Percentiles rank a stretch among this genome's conserved stretches.
Conservation (phyloP, 2,113 vertebrate species). For the Ictalurus punctatus region DNA sequence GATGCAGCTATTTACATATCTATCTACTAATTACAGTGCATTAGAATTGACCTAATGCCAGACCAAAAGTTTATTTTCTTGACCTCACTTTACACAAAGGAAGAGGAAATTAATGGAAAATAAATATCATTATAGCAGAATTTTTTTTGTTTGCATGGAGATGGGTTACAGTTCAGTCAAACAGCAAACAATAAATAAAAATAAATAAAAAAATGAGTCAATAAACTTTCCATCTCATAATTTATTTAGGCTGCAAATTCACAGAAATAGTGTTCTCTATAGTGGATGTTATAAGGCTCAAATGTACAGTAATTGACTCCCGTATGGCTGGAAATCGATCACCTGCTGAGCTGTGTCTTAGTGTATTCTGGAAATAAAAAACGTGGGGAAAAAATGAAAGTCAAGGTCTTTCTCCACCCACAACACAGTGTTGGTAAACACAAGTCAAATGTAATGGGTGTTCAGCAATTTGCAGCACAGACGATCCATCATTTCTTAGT, state of each 20-base stretch:
- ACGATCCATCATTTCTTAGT: slow-evolving; percentile 5
- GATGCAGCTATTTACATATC: not conserved
- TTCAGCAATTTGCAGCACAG: not conserved
- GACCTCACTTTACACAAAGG: slow-evolving; percentile 60
- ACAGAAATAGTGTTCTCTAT: slow-evolving; percentile 56
- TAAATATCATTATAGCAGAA: slow-evolving; percentile 44
- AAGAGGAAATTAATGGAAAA: slow-evolving; percentile 60
- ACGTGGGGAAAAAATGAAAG: not conserved
- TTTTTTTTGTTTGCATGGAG: slow-evolving; percentile 55
- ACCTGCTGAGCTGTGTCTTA: slow-evolving; percentile 28
- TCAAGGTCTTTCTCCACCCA: not conserved
- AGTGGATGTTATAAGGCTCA: slow-evolving; percentile 44
- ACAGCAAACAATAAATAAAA: slow-evolving; percentile 3
- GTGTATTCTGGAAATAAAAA: not conserved
- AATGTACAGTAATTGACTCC: slow-evolving; percentile 38
- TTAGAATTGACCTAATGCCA: slow-evolving; percentile 44
- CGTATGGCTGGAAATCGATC: slow-evolving; percentile 22
- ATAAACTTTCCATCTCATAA: slow-evolving; percentile 60
- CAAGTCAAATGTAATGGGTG: slow-evolving; percentile 10
- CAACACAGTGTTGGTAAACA: not conserved
- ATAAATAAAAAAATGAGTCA: slow-evolving; percentile 24
- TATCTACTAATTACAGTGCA: slow-evolving; percentile 20
- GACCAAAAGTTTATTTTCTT: slow-evolving; percentile 63
- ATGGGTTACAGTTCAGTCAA: slow-evolving; percentile 43
- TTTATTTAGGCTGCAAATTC: slow-evolving; percentile 59